These are phyloP conservation scores for Brachymystax lenok DNA, from an alignment of 2,797 vertebrate genomes.

Conservation along the genomic window DNA sequence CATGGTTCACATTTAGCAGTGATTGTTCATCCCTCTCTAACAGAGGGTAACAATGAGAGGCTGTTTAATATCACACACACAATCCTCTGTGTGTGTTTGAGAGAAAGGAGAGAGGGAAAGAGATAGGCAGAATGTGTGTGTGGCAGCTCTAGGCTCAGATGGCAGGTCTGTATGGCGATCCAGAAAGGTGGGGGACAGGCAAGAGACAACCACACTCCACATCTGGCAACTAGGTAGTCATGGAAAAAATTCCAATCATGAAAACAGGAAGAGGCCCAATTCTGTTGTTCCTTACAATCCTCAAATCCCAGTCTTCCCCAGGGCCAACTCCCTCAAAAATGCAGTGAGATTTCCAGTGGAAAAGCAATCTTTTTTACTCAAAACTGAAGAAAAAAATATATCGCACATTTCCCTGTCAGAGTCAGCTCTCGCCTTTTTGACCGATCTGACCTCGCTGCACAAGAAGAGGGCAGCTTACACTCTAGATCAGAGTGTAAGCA, in stretches of 20 bases:
- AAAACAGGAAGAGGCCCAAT: slow-evolving; percentile 56
- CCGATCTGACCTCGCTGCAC: not conserved
- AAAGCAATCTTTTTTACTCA: not conserved
- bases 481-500: not conserved
- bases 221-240: slow-evolving; percentile 63
- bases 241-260: slow-evolving; percentile 34
- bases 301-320: slow-evolving; percentile 27
- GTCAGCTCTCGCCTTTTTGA: too few species aligned
- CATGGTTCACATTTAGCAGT: not conserved
- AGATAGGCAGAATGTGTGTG: slow-evolving; percentile 12
- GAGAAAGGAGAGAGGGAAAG: not conserved
- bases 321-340: slow-evolving; percentile 21
- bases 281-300: slow-evolving; percentile 34
- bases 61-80: not conserved
- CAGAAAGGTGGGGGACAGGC: slow-evolving; percentile 20
- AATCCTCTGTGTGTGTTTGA: not conserved
- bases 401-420: too few species aligned
- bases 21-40: not conserved
- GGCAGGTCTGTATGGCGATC: slow-evolving; percentile 22
- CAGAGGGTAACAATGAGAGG: not conserved
- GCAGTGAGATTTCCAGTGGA: slow-evolving; percentile 12
- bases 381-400: not conserved
- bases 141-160: slow-evolving; percentile 31
- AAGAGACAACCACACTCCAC: slow-evolving; percentile 37
- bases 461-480: not conserved